Evolutionary conservation across 2,888 invertebrate species (phyloP).

Genomic region (Chloromyia formosa): DNA sequence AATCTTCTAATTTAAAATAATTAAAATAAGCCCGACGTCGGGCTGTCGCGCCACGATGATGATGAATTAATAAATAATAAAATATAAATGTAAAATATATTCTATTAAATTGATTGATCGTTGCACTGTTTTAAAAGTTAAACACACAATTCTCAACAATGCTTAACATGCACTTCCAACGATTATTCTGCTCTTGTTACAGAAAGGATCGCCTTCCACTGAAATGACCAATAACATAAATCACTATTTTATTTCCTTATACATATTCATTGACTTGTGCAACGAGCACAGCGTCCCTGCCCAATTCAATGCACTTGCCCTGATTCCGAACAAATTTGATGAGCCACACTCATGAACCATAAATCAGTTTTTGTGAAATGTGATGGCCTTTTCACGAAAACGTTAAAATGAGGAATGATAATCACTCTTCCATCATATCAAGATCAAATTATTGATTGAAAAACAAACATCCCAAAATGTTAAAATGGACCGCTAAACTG

Average conservation of each 20-base stretch:
- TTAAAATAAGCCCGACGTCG: no score
- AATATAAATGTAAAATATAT: no score
- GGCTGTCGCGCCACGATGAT: no score
- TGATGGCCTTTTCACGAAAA: slow-evolving; percentile 24
- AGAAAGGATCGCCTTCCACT: not conserved
- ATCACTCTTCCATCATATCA: slow-evolving; percentile 22
- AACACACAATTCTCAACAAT: no score
- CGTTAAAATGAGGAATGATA: slow-evolving; percentile 37
- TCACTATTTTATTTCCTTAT: slow-evolving; percentile 36
- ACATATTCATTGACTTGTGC: slow-evolving; percentile 30
- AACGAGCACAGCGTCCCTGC: slow-evolving; percentile 19
- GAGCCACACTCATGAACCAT: slow-evolving; percentile 33
- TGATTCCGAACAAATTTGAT: slow-evolving; percentile 38
- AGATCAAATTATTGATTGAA: slow-evolving; percentile 31
- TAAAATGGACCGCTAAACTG: slow-evolving; percentile 16
- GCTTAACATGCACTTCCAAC: no score
- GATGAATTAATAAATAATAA: no score
- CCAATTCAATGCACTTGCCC: slow-evolving; percentile 4
- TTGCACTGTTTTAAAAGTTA: no score
- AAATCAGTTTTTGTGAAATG: slow-evolving; percentile 37
- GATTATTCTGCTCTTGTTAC: no score
- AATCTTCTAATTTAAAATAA: no score
- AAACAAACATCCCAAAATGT: slow-evolving; percentile 31
- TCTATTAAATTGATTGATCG: no score
- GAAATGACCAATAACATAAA: slow-evolving; percentile 26